Conservation (phyloP, 1,140 invertebrate species). For the Drosophila triauraria region DNA sequence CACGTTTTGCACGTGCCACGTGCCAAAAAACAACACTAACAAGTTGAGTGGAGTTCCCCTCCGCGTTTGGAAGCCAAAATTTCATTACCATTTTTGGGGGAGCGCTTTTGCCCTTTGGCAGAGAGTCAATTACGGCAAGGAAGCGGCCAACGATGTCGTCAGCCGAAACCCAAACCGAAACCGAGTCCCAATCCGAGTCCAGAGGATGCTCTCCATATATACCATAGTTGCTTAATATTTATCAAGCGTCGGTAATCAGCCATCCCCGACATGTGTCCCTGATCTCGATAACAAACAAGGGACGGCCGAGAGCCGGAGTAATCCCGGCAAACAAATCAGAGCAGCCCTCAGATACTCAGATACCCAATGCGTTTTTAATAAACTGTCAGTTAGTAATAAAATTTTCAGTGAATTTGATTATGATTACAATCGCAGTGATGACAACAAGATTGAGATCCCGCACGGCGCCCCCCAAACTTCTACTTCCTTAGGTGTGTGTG, state of each 20-base stretch:
- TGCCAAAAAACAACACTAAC: conserved; percentile 66
- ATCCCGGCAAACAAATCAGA: conserved; percentile 45
- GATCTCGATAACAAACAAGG: conserved; percentile 67
- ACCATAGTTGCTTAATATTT: conserved; percentile 73
- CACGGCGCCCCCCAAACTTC: conserved; percentile 42
- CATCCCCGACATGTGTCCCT: conserved; percentile 68
- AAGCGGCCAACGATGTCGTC: conserved; percentile 62
- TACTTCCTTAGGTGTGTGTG: conserved; percentile 61
- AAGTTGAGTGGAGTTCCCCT: conserved; percentile 28
- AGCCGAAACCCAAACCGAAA: conserved; percentile 33
- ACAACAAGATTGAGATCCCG: conserved; percentile 38
- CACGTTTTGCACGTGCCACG: conserved; percentile 65
- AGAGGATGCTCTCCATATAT: conserved; percentile 42
- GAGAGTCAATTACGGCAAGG: conserved; percentile 67
- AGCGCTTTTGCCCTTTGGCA: conserved; percentile 55
- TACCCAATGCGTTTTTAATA: conserved; percentile 70
- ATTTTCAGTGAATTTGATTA: conserved; percentile 64
- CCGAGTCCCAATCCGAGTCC: conserved; percentile 9
- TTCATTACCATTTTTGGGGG: conserved; percentile 50
- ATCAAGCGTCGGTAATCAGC: conserved; percentile 68
- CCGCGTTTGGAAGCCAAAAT: conserved; percentile 64
- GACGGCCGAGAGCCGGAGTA: conserved; percentile 9
- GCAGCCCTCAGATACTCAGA: conserved; percentile 18
- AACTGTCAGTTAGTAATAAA: conserved; percentile 77
- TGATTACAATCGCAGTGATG: conserved; percentile 45